These are phyloP conservation scores for Alentia gelatinosa DNA, from an alignment of 2,888 invertebrate species.

Conservation along the genomic window DNA sequence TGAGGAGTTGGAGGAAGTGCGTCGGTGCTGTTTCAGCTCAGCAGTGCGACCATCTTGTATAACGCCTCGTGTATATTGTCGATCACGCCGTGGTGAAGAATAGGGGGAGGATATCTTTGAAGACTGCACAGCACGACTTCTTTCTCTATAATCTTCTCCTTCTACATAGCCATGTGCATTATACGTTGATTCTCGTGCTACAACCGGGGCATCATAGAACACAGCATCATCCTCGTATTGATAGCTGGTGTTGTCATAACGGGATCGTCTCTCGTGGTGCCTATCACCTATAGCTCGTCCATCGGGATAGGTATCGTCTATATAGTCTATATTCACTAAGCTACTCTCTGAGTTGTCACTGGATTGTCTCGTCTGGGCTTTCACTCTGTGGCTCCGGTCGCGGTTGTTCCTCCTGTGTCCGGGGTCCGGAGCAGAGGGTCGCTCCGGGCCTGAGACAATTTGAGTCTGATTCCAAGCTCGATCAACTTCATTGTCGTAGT, in stretches of 20 bases:
- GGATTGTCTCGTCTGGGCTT: not conserved
- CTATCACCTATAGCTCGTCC: too few species aligned
- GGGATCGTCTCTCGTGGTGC: not conserved
- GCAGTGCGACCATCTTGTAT: not conserved
- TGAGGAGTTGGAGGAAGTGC: not conserved
- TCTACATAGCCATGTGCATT: not conserved
- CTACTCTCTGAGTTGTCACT: not conserved
- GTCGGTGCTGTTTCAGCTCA: not conserved
- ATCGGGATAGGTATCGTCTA: too few species aligned
- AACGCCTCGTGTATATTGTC: not conserved
- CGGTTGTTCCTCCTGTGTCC: not conserved
- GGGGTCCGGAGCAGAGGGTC: not conserved
- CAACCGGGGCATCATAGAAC: not conserved
- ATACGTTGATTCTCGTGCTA: not conserved
- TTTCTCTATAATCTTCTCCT: not conserved
- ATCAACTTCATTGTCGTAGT: not conserved
- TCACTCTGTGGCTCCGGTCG: not conserved
- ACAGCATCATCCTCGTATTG: not conserved
- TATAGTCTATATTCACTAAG: not conserved
- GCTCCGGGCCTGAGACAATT: too few species aligned
- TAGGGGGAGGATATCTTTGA: not conserved
- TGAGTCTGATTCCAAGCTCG: too few species aligned
- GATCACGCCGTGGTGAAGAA: not conserved
- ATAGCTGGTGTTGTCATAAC: not conserved
- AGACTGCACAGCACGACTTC: not conserved